These are phyloP conservation scores for Erinaceus europaeus DNA, from an alignment of 2,113 vertebrate species.

Conservation along the genomic window DNA sequence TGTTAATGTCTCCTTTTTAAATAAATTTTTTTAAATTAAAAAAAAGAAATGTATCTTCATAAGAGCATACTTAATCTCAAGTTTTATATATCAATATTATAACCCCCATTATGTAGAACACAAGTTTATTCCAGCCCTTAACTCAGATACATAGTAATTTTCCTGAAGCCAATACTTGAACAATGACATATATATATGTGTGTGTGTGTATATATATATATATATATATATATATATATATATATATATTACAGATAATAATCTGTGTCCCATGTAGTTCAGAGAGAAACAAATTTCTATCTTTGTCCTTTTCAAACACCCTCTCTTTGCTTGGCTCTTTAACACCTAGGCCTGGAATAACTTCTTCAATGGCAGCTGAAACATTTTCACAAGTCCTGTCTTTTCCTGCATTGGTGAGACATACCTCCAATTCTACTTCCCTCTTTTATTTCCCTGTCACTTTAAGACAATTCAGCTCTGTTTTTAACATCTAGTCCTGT, in stretches of 20 bases:
- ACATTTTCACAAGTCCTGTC: neutral
- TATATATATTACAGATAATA: no score
- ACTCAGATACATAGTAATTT: neutral
- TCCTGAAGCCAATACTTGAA: neutral
- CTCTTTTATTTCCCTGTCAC: neutral
- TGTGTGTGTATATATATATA: no score
- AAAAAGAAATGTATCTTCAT: neutral
- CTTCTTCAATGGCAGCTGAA: neutral
- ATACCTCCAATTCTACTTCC: neutral
- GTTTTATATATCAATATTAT: neutral
- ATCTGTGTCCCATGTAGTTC: neutral
- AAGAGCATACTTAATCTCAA: neutral
- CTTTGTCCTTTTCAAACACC: neutral
- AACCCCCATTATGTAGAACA: neutral
- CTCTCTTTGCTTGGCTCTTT: neutral
- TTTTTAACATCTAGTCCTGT: neutral
- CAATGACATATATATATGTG: no score
- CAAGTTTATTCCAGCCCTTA: neutral
- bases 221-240: no score
- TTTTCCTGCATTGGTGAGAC: neutral
- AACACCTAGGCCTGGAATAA: neutral
- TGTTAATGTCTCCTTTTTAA: no score
- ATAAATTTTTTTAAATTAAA: no score
- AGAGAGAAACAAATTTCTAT: neutral
- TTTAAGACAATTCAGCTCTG: constrained; percentile 1